phyloP scores from a whole-genome alignment of 2,888 invertebrate genomes.

The Teinopalpus imperialis region DNA sequence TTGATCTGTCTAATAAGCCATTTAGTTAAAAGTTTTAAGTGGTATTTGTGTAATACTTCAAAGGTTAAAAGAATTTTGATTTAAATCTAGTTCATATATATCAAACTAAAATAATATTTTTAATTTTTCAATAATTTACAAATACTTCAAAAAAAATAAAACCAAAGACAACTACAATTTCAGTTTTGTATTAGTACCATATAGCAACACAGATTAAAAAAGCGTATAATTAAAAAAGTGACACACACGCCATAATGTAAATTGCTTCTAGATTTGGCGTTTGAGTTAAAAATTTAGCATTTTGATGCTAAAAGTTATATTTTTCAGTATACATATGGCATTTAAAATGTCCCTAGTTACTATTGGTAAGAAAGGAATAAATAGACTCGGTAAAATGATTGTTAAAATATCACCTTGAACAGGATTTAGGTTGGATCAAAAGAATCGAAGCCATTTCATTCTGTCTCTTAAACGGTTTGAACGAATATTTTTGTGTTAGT shows the following conservation, averaged over 20 bases:
- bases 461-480: slow-evolving; percentile 53
- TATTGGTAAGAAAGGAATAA: slow-evolving; percentile 66
- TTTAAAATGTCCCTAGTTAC: slow-evolving; percentile 72
- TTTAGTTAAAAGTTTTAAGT: too few species aligned
- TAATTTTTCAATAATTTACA: too few species aligned
- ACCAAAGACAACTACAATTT: too few species aligned
- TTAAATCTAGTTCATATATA: too few species aligned
- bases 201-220: slow-evolving; percentile 50
- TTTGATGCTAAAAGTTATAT: slow-evolving; percentile 61
- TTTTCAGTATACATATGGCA: slow-evolving; percentile 59
- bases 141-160: too few species aligned
- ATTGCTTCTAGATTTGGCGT: slow-evolving; percentile 79
- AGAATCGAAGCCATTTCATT: slow-evolving; percentile 78
- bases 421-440: slow-evolving; percentile 72
- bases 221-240: slow-evolving; percentile 68
- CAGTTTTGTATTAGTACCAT: slow-evolving; percentile 19
- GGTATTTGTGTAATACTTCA: too few species aligned
- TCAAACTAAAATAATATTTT: too few species aligned
- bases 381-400: slow-evolving; percentile 36
- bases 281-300: slow-evolving; percentile 68
- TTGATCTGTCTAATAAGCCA: too few species aligned
- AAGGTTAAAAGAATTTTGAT: too few species aligned
- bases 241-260: slow-evolving; percentile 83
- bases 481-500: slow-evolving; percentile 40
- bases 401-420: slow-evolving; percentile 43